These are phyloP conservation scores for Rhagologus leucostigma DNA, from an alignment of 2,113 vertebrate genomes.

Conservation along the genomic window DNA sequence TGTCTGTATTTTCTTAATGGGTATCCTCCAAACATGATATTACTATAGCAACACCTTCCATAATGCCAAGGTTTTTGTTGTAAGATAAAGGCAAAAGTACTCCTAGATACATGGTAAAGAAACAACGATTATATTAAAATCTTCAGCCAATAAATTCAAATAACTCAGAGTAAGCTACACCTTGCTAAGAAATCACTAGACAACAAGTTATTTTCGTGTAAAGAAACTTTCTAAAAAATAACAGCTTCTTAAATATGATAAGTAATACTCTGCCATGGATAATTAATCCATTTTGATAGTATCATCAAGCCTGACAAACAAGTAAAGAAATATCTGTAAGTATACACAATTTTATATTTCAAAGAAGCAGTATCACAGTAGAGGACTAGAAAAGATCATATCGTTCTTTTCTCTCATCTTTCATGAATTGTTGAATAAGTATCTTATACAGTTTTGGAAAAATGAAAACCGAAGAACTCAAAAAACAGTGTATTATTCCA, in stretches of 20 bases:
- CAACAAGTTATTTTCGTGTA: not conserved
- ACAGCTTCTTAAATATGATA: not conserved
- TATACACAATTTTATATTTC: not conserved
- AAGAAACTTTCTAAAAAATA: not conserved
- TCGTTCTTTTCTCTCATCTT: not conserved
- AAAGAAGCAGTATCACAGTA: not conserved
- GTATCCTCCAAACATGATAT: not conserved
- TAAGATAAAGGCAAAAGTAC: not conserved
- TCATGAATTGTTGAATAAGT: not conserved
- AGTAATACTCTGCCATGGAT: not conserved
- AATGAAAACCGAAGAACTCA: not conserved
- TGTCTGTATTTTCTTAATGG: not conserved
- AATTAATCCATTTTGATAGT: not conserved
- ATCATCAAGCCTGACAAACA: not conserved
- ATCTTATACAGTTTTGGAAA: not conserved
- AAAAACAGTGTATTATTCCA: slow-evolving; percentile 15
- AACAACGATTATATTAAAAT: not conserved
- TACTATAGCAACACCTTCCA: not conserved
- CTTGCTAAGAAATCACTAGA: not conserved
- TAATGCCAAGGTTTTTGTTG: not conserved
- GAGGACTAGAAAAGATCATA: not conserved
- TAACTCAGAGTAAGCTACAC: not conserved
- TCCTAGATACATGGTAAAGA: not conserved
- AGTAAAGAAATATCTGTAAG: not conserved
- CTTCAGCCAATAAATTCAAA: not conserved